A percentile compares a stretch with the other conserved stretches of the same genome.
Conservation (phyloP, 2,888 invertebrate species). For the Rhingia rostrata region DNA sequence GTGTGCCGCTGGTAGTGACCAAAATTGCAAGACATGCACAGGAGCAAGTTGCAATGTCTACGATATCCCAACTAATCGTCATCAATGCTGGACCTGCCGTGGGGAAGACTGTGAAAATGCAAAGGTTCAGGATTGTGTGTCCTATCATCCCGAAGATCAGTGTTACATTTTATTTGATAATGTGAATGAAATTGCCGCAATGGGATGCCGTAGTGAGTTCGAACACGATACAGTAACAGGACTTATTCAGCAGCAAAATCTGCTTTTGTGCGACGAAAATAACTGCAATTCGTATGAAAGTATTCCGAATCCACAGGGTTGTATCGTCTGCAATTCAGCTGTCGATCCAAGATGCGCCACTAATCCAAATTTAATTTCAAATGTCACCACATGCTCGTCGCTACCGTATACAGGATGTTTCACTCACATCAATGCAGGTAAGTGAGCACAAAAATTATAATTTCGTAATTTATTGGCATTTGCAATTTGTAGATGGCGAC, state of each 20-base stretch:
- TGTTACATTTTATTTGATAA: constrained; percentile 78
- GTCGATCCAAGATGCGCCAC: constrained; percentile 79
- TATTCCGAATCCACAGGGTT: constrained; percentile 75
- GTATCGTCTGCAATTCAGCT: constrained; percentile 78
- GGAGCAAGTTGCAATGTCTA: constrained; percentile 77
- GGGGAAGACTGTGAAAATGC: constrained; percentile 75
- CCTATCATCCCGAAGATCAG: constrained; percentile 77
- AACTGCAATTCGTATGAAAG: constrained; percentile 77
- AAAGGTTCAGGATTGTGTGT: constrained; percentile 72
- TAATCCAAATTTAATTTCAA: constrained; percentile 78
- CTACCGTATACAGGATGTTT: constrained; percentile 79
- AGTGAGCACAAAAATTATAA: constrained; percentile 5
- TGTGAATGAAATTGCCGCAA: constrained; percentile 68
- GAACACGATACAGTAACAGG: constrained; percentile 75
- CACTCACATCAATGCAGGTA: constrained; percentile 77
- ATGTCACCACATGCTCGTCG: constrained; percentile 74
- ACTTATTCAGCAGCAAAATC: constrained; percentile 76
- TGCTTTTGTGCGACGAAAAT: constrained; percentile 77
- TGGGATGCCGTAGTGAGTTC: constrained; percentile 81
- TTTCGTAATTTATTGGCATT: not conserved
- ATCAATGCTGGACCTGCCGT: constrained; percentile 78
- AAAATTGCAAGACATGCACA: constrained; percentile 77
- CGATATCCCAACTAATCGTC: constrained; percentile 75
- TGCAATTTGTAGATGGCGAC: constrained; percentile 72
- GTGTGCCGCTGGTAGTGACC: constrained; percentile 75